Base-by-base conservation (phyloP, 2,888 invertebrate species). In the Dicyrtoma fusca region DNA sequence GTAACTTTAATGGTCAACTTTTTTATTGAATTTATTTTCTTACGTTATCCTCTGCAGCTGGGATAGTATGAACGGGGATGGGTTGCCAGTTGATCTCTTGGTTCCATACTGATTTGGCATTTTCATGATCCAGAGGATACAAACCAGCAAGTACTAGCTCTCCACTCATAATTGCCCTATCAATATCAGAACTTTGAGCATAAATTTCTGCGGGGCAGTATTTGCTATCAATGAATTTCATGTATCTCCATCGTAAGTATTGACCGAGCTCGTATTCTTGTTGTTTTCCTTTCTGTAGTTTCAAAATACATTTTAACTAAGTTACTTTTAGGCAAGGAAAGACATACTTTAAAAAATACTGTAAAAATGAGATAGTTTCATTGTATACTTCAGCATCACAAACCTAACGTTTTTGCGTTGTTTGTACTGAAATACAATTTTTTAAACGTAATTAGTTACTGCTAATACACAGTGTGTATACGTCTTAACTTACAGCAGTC, bases 101-200 rank as follows among this genome's bases (percentile, higher is more conserved):
- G 81, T 88, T 88, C 90, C 90, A 91, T 80, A 87, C 84, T 81
- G 91, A 89, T 5, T 21, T 53, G 0, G 84, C 82, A 0, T 90
- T 90, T 11, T 51, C 64, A 10, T 17, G 1, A 8, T 23, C 2
- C 1, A 59, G 23, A 1, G 90, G 90, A 82, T 87, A 93, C 64
- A 94, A 83, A 0, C 92, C 95, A 0, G 94, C 92, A 34, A 94
- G 85, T 73, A 94, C 86, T 45, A 89, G 86, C 82, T 92, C 89
- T 0, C 92, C 95, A 82, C 94, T 95, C 91, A 92, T 92, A 79
- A 94, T 85, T 81, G 94, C 94, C 66, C 96, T 87, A 76, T 94
- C 91, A 69, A 89, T 87, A 81, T 92, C 92, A 79, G 94, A 94
- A 82, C 93, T 93, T n/a, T 83, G 75, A 2, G 86, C 82, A 69